Percentiles rank a stretch among this genome's conserved stretches.
These are phyloP conservation scores for Aphodius sticticus DNA, from an alignment of 2,888 invertebrate species.

Conservation along the genomic window DNA sequence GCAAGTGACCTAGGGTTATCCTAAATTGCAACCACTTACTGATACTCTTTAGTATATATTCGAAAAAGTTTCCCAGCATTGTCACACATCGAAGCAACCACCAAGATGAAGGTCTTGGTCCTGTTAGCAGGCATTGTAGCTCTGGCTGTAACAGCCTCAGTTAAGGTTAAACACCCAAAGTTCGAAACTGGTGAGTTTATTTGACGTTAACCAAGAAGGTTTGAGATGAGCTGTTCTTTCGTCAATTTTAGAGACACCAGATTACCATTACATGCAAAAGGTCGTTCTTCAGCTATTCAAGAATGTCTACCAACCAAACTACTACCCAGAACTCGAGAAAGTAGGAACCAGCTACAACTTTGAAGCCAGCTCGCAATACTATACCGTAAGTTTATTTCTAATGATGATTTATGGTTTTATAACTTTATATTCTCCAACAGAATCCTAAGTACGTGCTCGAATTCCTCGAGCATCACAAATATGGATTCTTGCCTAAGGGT, in stretches of 20 bases:
- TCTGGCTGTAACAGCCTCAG: constrained; percentile 51
- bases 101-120: constrained; percentile 12
- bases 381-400: constrained; percentile 39
- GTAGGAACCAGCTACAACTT: constrained; percentile 66
- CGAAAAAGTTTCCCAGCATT: neutral
- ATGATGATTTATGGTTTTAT: too few species aligned
- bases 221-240: neutral
- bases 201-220: constrained; percentile 12
- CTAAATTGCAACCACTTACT: neutral
- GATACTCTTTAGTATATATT: neutral
- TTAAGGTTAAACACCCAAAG: constrained; percentile 40
- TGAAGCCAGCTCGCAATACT: constrained; percentile 61
- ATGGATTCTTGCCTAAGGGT: constrained; percentile 67
- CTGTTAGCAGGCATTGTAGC: constrained; percentile 7
- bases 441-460: constrained; percentile 66
- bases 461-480: constrained; percentile 64
- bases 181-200: constrained; percentile 57
- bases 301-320: constrained; percentile 70
- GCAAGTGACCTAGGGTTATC: neutral
- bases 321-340: constrained; percentile 63
- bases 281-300: constrained; percentile 68
- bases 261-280: constrained; percentile 50
- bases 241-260: neutral
- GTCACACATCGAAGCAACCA: constrained; percentile 18
- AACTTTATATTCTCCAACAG: constrained; percentile 50